These are phyloP conservation scores for Gallinago jamesoni DNA, from an alignment of 2,113 vertebrate species.

Conservation along the genomic window DNA sequence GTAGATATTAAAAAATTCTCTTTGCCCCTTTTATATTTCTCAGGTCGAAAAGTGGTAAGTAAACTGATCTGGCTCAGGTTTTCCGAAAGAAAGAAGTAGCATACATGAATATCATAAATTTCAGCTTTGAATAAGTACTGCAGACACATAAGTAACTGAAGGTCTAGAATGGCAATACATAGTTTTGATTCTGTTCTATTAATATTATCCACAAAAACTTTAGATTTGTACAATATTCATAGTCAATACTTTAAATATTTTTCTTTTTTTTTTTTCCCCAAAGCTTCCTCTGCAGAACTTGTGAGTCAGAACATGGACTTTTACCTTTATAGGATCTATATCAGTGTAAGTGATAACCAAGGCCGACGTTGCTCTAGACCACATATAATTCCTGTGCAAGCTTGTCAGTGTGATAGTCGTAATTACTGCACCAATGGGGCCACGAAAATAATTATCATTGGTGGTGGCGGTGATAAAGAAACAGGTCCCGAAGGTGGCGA, in stretches of 20 bases:
- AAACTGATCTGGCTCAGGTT: background rate
- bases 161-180: background rate
- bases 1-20: background rate
- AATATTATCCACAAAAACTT: background rate
- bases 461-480: background rate
- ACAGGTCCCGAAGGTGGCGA: background rate
- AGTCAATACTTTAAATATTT: background rate
- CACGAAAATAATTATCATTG: background rate
- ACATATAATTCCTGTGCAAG: constrained; percentile 55
- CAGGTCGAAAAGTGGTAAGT: background rate
- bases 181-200: background rate
- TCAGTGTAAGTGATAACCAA: constrained; percentile 38
- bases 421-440: constrained; percentile 50
- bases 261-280: background rate
- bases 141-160: background rate
- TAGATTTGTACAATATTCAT: background rate
- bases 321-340: constrained; percentile 9
- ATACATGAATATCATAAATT: background rate
- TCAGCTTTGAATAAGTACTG: background rate
- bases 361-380: constrained; percentile 44
- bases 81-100: background rate
- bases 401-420: constrained; percentile 57
- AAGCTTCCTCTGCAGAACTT: constrained; percentile 60
- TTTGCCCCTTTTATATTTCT: background rate
- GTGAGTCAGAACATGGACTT: constrained; percentile 46